Conservation (phyloP, 2,888 invertebrate genomes). For the Neria commutata region DNA sequence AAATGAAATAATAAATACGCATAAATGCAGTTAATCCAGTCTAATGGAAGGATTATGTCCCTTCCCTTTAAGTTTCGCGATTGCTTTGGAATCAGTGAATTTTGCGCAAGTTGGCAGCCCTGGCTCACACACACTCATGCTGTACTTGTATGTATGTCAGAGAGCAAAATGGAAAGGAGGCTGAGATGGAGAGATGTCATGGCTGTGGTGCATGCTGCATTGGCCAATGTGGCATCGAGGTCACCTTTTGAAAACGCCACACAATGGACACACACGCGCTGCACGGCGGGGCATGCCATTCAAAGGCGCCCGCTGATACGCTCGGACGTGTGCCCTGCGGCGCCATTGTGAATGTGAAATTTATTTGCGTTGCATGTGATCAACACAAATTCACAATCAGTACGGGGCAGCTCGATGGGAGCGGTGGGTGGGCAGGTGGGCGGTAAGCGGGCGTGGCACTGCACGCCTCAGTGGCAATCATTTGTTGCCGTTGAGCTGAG, state of each 20-base stretch:
- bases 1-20: too few relatives aligned
- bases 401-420: conserved; percentile 18
- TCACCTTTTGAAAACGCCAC: not conserved
- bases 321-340: not conserved
- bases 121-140: not conserved
- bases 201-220: too few relatives aligned
- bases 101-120: not conserved
- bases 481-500: conserved; percentile 54
- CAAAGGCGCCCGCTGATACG: not conserved
- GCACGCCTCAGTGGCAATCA: conserved; percentile 41
- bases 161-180: too few relatives aligned
- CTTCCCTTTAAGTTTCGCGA: too few relatives aligned
- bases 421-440: not conserved
- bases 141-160: too few relatives aligned
- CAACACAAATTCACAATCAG: not conserved
- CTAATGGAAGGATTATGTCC: too few relatives aligned
- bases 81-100: too few relatives aligned
- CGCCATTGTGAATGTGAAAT: conserved; percentile 1
- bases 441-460: conserved; percentile 14
- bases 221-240: not conserved
- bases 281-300: too few relatives aligned
- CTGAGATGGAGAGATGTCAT: too few relatives aligned
- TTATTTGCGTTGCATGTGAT: conserved; percentile 9
- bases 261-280: not conserved
- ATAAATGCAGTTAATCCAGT: too few relatives aligned